Conservation (phyloP, 2,888 invertebrate species). For the Hirtodrosophila trivittata region DNA sequence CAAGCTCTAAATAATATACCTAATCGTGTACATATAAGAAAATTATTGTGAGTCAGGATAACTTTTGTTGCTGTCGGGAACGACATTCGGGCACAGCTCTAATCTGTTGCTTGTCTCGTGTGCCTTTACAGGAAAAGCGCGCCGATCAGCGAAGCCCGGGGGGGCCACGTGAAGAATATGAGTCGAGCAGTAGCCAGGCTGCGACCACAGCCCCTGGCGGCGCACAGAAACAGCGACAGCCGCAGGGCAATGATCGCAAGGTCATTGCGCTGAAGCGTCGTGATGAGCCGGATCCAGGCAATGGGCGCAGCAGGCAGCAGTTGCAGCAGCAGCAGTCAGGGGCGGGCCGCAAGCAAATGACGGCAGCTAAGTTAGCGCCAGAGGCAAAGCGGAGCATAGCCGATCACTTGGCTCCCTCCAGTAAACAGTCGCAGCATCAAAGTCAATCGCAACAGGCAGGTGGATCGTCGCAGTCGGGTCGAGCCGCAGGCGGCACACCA, state of each 20-base stretch:
- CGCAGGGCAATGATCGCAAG: constrained; percentile 79
- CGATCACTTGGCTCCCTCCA: constrained; percentile 73
- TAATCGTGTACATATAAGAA: too few species aligned
- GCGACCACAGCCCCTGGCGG: constrained; percentile 26
- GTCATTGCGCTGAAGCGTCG: constrained; percentile 83
- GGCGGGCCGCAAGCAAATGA: constrained; percentile 67
- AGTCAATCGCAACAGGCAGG: constrained; percentile 18
- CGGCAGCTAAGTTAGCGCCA: constrained; percentile 83
- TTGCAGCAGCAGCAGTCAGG: constrained; percentile 25
- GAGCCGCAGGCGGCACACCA: constrained; percentile 62
- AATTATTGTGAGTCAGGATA: not conserved
- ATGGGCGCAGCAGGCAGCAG: constrained; percentile 49
- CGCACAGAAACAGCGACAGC: constrained; percentile 43
- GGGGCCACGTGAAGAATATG: constrained; percentile 46
- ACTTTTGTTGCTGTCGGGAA: not conserved
- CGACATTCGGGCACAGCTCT: not conserved
- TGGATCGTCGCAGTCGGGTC: constrained; percentile 21
- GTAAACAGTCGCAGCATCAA: constrained; percentile 49
- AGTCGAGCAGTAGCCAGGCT: constrained; percentile 37
- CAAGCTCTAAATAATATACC: too few species aligned
- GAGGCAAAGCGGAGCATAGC: constrained; percentile 82
- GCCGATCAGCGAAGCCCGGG: constrained; percentile 63
- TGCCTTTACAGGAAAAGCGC: constrained; percentile 76
- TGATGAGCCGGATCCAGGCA: constrained; percentile 53
- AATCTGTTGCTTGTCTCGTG: constrained; percentile 2